Evolutionary conservation across 2,888 invertebrate species (phyloP).

Genomic region (Synergus itoensis): DNA sequence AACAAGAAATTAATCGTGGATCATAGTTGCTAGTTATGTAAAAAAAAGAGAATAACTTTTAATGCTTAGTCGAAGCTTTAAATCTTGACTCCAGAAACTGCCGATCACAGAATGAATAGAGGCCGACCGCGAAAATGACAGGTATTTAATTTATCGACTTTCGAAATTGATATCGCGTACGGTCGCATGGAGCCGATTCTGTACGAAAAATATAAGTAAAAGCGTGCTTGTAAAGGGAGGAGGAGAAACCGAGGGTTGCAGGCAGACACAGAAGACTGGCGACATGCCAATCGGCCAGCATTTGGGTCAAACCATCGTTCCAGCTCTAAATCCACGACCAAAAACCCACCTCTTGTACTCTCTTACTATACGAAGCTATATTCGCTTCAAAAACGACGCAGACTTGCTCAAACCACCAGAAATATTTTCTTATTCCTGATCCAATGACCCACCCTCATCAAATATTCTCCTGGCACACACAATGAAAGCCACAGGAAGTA

Average conservation of each 20-base stretch:
- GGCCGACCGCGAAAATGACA: slow-evolving; percentile 47
- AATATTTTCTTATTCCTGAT: slow-evolving; percentile 17
- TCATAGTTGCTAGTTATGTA: too few species aligned
- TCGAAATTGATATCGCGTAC: slow-evolving; percentile 63
- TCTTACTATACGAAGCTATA: slow-evolving; percentile 20
- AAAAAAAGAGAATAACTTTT: background rate
- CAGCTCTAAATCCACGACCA: slow-evolving; percentile 22
- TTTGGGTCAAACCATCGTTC: slow-evolving; percentile 67
- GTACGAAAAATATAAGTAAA: slow-evolving; percentile 41
- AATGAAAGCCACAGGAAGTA: background rate
- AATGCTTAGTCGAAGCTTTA: background rate
- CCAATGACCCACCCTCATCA: background rate
- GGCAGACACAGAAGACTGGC: slow-evolving; percentile 68
- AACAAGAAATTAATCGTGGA: too few species aligned
- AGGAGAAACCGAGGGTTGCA: slow-evolving; percentile 52
- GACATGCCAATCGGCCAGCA: slow-evolving; percentile 67
- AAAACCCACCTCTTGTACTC: slow-evolving; percentile 13
- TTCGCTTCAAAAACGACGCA: background rate
- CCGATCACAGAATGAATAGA: slow-evolving; percentile 39
- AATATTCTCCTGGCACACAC: background rate
- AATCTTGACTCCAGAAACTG: slow-evolving; percentile 12
- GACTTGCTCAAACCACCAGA: background rate
- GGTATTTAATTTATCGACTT: slow-evolving; percentile 66
- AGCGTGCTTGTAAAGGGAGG: slow-evolving; percentile 39
- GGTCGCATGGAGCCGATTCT: slow-evolving; percentile 46